phyloP scores from a whole-genome alignment of 2,113 vertebrate species.

The Thunnus maccoyii region DNA sequence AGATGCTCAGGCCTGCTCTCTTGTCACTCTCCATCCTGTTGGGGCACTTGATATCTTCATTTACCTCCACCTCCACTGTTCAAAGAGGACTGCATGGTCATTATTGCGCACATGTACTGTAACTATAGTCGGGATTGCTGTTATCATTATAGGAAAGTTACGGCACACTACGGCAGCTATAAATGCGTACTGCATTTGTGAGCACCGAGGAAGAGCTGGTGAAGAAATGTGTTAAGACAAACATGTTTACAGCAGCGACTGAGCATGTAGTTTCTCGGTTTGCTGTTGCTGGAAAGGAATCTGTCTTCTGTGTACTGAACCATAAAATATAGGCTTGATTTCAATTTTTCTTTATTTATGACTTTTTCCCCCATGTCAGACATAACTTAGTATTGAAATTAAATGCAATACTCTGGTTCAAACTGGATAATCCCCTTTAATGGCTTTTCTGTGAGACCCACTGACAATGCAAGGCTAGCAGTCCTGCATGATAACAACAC shows the following conservation, averaged over 20 bases:
- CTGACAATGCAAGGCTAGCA: not conserved
- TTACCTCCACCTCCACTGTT: slow-evolving; percentile 27
- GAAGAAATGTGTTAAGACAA: slow-evolving; percentile 45
- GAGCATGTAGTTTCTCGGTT: slow-evolving; percentile 30
- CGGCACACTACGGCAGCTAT: not conserved
- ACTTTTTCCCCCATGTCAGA: not conserved
- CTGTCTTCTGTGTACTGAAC: slow-evolving; percentile 25
- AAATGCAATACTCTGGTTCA: not conserved
- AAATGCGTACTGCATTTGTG: slow-evolving; percentile 25
- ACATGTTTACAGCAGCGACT: slow-evolving; percentile 41
- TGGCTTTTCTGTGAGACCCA: not conserved
- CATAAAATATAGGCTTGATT: slow-evolving; percentile 14
- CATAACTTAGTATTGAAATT: slow-evolving; percentile 8
- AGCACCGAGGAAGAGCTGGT: not conserved
- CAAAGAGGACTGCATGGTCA: slow-evolving; percentile 30
- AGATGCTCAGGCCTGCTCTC: slow-evolving; percentile 70
- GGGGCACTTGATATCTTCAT: slow-evolving; percentile 57
- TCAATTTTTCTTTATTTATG: slow-evolving; percentile 4
- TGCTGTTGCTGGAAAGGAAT: slow-evolving; percentile 26
- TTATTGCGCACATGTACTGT: slow-evolving; percentile 15
- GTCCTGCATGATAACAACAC: not conserved
- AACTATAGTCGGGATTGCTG: not conserved
- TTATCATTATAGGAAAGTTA: not conserved
- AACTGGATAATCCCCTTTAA: not conserved
- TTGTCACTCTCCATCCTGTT: slow-evolving; percentile 67